A percentile compares a stretch with the other conserved stretches of the same genome.
Evolutionary conservation across 2,113 vertebrate species (phyloP).

Genomic region (Castor canadensis): DNA sequence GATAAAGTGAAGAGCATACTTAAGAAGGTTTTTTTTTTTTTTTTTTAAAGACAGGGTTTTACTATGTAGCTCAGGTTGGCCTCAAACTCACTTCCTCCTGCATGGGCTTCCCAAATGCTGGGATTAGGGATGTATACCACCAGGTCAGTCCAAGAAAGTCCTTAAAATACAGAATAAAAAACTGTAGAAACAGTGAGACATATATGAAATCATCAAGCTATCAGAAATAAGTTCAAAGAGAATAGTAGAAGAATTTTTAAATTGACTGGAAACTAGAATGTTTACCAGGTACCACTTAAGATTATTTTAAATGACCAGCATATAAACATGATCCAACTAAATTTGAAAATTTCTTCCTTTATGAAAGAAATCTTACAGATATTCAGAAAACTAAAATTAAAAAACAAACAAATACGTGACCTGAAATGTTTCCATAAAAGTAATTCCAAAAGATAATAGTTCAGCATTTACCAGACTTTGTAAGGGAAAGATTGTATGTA

Average conservation of each 20-base stretch:
- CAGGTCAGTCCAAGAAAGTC: not conserved
- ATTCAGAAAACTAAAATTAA: constrained; percentile 17
- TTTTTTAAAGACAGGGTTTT: too few species aligned
- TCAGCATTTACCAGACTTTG: not conserved
- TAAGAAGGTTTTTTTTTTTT: not conserved
- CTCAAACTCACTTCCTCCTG: too few species aligned
- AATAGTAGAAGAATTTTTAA: not conserved
- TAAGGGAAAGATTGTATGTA: not conserved
- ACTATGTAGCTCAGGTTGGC: too few species aligned
- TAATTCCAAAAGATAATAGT: not conserved
- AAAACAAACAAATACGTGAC: not conserved
- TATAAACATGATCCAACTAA: not conserved
- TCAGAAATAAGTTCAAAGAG: not conserved
- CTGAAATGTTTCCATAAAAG: not conserved
- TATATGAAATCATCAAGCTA: not conserved
- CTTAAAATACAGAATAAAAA: not conserved
- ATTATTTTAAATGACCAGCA: not conserved
- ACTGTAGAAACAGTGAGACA: not conserved
- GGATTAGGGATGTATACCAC: too few species aligned
- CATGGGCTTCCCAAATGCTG: too few species aligned
- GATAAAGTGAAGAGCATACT: not conserved
- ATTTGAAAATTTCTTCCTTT: not conserved
- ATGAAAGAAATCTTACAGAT: not conserved
- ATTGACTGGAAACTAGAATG: not conserved
- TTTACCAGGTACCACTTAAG: not conserved